These are phyloP conservation scores for Stegodyphus dumicola DNA, from an alignment of 1,140 invertebrate genomes.

Conservation along the genomic window DNA sequence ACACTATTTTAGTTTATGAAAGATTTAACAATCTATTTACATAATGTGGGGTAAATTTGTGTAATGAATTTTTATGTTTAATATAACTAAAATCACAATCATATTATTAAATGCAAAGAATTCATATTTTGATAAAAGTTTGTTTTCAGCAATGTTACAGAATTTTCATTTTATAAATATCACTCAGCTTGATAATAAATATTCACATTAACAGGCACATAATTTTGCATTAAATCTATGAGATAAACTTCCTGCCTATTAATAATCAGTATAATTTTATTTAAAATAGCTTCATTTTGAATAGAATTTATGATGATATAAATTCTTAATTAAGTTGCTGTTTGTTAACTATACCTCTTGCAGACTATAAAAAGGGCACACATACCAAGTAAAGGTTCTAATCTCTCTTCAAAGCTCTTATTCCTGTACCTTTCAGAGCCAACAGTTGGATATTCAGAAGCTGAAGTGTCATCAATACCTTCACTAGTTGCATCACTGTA, in stretches of 20 bases:
- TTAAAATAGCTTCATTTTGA: too few relatives aligned
- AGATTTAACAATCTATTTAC: neutral
- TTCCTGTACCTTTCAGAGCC: constrained; percentile 66
- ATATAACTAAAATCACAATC: too few relatives aligned
- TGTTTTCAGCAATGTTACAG: neutral
- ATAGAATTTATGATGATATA: too few relatives aligned
- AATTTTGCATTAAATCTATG: neutral
- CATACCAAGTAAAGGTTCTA: constrained; percentile 78
- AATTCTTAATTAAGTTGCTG: neutral
- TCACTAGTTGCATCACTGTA: constrained; percentile 51
- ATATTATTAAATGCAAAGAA: too few relatives aligned
- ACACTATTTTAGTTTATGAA: too few relatives aligned
- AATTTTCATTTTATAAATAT: neutral
- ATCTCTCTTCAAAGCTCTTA: constrained; percentile 79
- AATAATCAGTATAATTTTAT: too few relatives aligned
- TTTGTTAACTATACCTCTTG: neutral
- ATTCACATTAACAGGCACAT: neutral
- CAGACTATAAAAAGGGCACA: neutral
- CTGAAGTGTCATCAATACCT: constrained; percentile 59
- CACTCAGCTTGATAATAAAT: neutral
- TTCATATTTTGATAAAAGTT: too few relatives aligned
- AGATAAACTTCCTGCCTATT: too few relatives aligned
- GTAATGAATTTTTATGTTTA: too few relatives aligned
- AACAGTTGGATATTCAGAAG: constrained; percentile 54
- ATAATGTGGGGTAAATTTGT: too few relatives aligned